Evolutionary conservation across 2,888 invertebrate genomes (phyloP).

Genomic region (Biston stratarius): DNA sequence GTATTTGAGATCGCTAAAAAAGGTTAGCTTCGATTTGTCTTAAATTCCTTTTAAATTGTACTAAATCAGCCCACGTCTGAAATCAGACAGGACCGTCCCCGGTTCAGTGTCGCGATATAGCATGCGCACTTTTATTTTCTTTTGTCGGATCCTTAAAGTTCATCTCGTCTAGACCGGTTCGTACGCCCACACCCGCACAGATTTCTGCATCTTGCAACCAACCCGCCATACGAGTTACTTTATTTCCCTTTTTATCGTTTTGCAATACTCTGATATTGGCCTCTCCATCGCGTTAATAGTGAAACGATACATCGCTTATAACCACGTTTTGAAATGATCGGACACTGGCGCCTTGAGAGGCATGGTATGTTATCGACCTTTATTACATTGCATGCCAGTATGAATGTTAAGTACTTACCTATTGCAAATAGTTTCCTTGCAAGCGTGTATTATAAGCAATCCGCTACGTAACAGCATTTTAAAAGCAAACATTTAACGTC

Average conservation of each 20-base stretch:
- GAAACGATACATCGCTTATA: conserved; percentile 65
- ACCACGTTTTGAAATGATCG: conserved; percentile 53
- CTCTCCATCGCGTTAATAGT: conserved; percentile 71
- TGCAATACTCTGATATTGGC: conserved; percentile 76
- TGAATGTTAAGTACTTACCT: conserved; percentile 9
- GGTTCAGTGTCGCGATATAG: conserved; percentile 73
- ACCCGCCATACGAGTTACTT: conserved; percentile 82
- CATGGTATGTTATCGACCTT: conserved; percentile 19
- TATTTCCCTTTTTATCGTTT: conserved; percentile 81
- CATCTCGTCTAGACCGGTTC: conserved; percentile 85
- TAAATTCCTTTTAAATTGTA: conserved; percentile 46
- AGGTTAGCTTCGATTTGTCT: conserved; percentile 41
- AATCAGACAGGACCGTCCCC: conserved; percentile 66
- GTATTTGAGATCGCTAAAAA: conserved; percentile 43
- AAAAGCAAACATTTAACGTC: conserved; percentile 1
- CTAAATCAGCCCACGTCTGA: conserved; percentile 56
- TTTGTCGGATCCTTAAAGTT: conserved; percentile 82
- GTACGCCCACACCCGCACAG: conserved; percentile 76
- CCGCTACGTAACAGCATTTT: conserved; percentile 6
- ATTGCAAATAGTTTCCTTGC: conserved; percentile 11
- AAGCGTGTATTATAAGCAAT: conserved; percentile 8
- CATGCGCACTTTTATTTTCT: conserved; percentile 74
- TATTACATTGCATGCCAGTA: conserved; percentile 19
- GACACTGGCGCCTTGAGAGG: conserved; percentile 23
- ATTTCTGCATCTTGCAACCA: conserved; percentile 85